A percentile compares a stretch with the other conserved stretches of the same genome.
These are phyloP conservation scores for Drosophila sproati DNA, from an alignment of 1,140 invertebrate species.

Conservation along the genomic window DNA sequence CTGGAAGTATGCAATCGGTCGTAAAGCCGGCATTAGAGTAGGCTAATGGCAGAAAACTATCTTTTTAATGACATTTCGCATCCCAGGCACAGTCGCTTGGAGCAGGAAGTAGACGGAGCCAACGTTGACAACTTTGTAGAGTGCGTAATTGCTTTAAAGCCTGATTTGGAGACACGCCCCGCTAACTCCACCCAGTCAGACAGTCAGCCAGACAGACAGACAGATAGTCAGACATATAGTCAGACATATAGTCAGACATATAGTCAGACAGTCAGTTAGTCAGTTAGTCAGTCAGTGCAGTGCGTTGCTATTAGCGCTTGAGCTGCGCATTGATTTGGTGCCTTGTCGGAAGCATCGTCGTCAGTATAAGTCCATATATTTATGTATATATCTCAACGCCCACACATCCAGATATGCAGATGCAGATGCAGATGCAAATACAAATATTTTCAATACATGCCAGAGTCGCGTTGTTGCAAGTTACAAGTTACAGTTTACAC, in stretches of 20 bases:
- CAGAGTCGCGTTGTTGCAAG: not conserved
- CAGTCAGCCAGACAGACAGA: slow-evolving; percentile 8
- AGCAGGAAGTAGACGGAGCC: slow-evolving; percentile 44
- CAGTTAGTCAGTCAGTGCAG: too few relatives aligned
- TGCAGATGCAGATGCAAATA: not conserved
- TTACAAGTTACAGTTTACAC: not conserved
- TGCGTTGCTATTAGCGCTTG: slow-evolving; percentile 59
- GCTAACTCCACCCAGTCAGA: slow-evolving; percentile 6
- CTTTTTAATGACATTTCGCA: slow-evolving; percentile 27
- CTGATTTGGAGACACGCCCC: slow-evolving; percentile 56
- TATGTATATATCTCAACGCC: slow-evolving; percentile 21
- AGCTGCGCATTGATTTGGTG: slow-evolving; percentile 39
- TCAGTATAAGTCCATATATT: not conserved
- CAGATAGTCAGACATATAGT: too few relatives aligned
- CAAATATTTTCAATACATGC: slow-evolving; percentile 6
- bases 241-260: too few relatives aligned
- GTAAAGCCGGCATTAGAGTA: slow-evolving; percentile 3
- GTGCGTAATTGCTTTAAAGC: slow-evolving; percentile 73
- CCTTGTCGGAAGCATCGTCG: slow-evolving; percentile 62
- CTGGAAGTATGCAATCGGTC: not conserved
- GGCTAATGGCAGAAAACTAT: slow-evolving; percentile 25
- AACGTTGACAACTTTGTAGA: slow-evolving; percentile 61
- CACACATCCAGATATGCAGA: slow-evolving; percentile 6
- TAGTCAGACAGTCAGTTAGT: too few relatives aligned
- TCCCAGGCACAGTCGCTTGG: slow-evolving; percentile 19